phyloP scores from a whole-genome alignment of 2,888 invertebrate species.

The Tenthredo amoena region DNA sequence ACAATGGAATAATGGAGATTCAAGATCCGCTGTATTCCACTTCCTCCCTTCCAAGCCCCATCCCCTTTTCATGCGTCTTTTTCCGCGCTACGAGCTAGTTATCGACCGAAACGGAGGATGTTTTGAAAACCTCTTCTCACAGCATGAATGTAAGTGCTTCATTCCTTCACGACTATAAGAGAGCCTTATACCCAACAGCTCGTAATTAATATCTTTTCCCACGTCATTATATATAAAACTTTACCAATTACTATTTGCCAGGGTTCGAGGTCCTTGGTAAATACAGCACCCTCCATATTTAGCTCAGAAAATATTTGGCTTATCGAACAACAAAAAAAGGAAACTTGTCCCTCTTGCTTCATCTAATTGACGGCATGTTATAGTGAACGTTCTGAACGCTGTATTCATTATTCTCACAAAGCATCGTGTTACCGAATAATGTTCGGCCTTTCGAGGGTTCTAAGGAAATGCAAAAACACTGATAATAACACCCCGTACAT shows the following conservation, averaged over 20 bases:
- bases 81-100: conserved; percentile 22
- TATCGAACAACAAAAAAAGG: neutral
- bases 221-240: neutral
- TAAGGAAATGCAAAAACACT: neutral
- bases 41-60: neutral
- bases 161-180: neutral
- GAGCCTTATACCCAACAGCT: neutral
- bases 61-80: neutral
- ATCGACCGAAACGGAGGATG: conserved; percentile 12
- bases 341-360: neutral
- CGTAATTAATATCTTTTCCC: conserved; percentile 20
- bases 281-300: neutral
- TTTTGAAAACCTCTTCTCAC: conserved; percentile 21
- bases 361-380: neutral
- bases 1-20: conserved; percentile 41
- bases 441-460: neutral
- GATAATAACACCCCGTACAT: neutral
- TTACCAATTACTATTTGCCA: neutral
- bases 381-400: neutral
- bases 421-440: neutral
- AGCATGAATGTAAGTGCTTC: conserved; percentile 9
- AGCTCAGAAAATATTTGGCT: neutral
- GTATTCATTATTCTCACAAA: neutral
- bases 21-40: neutral
- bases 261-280: neutral